These are phyloP conservation scores for Erithacus rubecula DNA, from an alignment of 2,797 vertebrate genomes.

Conservation along the genomic window DNA sequence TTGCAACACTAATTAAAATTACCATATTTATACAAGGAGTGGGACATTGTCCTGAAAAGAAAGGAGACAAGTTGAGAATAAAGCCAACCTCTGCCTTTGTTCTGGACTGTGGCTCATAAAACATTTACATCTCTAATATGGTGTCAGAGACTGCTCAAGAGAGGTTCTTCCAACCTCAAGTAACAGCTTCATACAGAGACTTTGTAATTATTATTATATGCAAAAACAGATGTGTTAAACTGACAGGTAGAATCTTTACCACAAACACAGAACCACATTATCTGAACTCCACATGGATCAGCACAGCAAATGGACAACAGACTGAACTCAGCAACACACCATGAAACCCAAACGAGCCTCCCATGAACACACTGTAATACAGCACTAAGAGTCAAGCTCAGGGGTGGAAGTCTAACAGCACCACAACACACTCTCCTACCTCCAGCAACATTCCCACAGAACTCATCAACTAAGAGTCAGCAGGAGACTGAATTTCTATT, in stretches of 20 bases:
- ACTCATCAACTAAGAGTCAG: not conserved
- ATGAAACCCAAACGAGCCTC: fast-evolving
- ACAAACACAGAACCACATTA: fast-evolving
- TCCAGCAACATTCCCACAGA: not conserved
- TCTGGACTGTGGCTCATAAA: not conserved
- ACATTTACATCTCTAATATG: not conserved
- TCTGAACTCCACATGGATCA: not conserved
- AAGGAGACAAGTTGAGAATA: not conserved
- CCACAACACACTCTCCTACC: not conserved
- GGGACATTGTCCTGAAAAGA: not conserved
- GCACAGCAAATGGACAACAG: not conserved
- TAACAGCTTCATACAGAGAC: not conserved
- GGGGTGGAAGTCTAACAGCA: not conserved
- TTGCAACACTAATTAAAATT: not conserved
- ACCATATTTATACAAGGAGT: not conserved
- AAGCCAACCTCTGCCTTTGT: not conserved
- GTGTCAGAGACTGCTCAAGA: not conserved
- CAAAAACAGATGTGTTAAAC: not conserved
- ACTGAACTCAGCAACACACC: not conserved
- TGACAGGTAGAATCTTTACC: not conserved
- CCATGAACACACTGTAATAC: not conserved
- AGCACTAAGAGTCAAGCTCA: not conserved
- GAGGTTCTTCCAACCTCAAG: not conserved
- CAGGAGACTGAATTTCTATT: not conserved
- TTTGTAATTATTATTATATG: not conserved